Evolutionary conservation across 1,140 invertebrate genomes (phyloP), one percentile per base, ranked within the genome.

Genomic region (Psix sp.): DNA sequence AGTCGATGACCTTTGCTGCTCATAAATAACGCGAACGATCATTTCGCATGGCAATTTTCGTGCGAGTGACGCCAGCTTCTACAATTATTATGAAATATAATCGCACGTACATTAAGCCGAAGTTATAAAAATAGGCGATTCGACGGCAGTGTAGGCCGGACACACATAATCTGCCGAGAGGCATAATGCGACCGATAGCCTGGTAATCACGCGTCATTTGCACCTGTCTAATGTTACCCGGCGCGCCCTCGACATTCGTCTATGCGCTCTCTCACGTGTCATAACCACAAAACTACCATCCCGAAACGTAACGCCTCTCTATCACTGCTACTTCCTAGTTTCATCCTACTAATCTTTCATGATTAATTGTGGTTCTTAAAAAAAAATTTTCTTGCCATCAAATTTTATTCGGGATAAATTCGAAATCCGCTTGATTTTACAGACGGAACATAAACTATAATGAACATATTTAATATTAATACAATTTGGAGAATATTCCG

Each of bases 131-230:
- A 63, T 45, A 43, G 36, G 29, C 31, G 21, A 43, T 45, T 52
- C 46, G 14, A 52, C 36, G 31, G 29, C 33, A 48, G 36, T 9
- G 7, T 43, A 43, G 16, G 9, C 15, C 26, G 6, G 33, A 70
- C 54, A 46, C 35, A 54, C 46, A 70, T 45, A 42, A n/a, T n/a
- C n/a, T n/a, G n/a, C n/a, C n/a, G n/a, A n/a, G n/a, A n/a, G n/a
- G n/a, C 36, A 56, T 56, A 70, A 54, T 54, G 31, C 17, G 13
- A 4, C 18, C 15, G 7, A 20, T 29, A 57, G 18, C 26, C 13
- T 20, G 14, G 18, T 62, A 62, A 62, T 49, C 42, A 62, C 66
- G 56, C 66, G 66, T 71, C 66, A 62, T 71, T 71, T 62, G 66
- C 66, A 71, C 66, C 66, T 62, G 66, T 60, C 66, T 45, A 56